Base-by-base conservation (phyloP, 2,113 vertebrate species). In the Porphyrio hochstetteri region DNA sequence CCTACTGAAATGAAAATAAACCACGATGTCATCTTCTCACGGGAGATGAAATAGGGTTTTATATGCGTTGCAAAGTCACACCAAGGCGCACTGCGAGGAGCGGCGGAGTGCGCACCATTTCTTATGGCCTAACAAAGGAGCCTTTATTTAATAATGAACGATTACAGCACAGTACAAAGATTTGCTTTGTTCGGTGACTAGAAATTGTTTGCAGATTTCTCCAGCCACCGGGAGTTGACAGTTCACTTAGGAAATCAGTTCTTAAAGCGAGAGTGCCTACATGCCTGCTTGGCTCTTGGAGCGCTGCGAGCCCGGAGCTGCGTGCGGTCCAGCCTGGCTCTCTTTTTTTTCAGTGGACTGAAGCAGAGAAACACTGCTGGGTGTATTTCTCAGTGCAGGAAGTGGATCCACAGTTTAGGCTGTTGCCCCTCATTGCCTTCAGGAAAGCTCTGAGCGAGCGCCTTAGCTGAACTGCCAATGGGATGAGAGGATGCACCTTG, bases 121-220 rank as follows among this genome's bases (percentile, higher is more conserved):
- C 90, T 92, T 93, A 72, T 15, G 72, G 77, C 25, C 78, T 55
- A 96, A 96, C 90, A 96, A 94, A 96, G 86, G 38, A 60, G 50
- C 52, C 87, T 88, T 94, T 95, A 78, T 96, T 96, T 90, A 94
- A 90, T 90, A 92, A 84, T 69, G 83, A 91, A 48, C 61, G 91
- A 92, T 91, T 95, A 86, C 86, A 93, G 82, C 86, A 81, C 60
- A 82, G 95, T 44, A 96, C 90, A 96, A 95, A 94, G 93, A 95
- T 94, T 84, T 94, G 90, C 96, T 96, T 93, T 95, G 88, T 97
- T 94, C 90, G 53, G 88, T 68, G 65, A 71, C 90, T 88, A 95
- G 86, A 97, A 96, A 96, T 96, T 96, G 93, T 95, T 96, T 94
- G 88, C 96, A 97, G 95, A 96, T 93, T 97, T 96, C 94, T 94